Evolutionary conservation across 2,113 vertebrate species (phyloP).

Genomic region (Melanerpes aurifrons): DNA sequence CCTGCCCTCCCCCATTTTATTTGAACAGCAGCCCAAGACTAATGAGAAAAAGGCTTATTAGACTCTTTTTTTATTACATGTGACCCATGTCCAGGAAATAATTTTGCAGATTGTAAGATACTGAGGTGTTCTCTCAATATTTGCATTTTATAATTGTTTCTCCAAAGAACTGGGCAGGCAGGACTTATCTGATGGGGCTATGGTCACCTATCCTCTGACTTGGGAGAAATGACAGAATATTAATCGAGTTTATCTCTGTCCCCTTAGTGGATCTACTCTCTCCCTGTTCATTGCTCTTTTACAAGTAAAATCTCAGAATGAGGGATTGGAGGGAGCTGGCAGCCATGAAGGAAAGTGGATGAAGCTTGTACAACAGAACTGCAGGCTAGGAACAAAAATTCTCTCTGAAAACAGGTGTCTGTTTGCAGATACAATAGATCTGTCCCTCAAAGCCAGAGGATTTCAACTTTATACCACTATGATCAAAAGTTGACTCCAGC

Average conservation of each 20-base stretch:
- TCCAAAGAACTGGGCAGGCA: background rate
- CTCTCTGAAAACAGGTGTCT: background rate
- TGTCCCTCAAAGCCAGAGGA: slow-evolving; percentile 23
- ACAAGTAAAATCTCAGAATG: slow-evolving; percentile 17
- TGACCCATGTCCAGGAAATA: slow-evolving; percentile 13
- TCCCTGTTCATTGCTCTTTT: slow-evolving; percentile 8
- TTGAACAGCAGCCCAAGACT: background rate
- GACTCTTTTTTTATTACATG: slow-evolving; percentile 9
- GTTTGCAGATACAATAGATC: slow-evolving; percentile 21
- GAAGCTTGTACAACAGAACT: background rate
- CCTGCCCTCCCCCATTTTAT: background rate
- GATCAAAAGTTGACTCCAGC: slow-evolving; percentile 4
- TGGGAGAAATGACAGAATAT: slow-evolving; percentile 21
- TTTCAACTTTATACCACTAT: background rate
- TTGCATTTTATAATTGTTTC: slow-evolving; percentile 71
- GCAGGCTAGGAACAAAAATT: background rate
- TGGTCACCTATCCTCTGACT: slow-evolving; percentile 10
- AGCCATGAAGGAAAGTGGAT: background rate
- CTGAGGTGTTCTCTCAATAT: slow-evolving; percentile 45
- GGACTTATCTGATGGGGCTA: background rate
- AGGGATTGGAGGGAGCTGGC: background rate
- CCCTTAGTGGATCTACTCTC: background rate
- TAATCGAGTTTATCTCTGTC: slow-evolving; percentile 8
- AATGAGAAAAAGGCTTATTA: slow-evolving; percentile 42
- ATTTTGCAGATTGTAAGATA: slow-evolving; percentile 32